Evolutionary conservation across 1,140 invertebrate species (phyloP), one percentile per base, ranked within the genome.

Genomic region (Hestina assimilis): DNA sequence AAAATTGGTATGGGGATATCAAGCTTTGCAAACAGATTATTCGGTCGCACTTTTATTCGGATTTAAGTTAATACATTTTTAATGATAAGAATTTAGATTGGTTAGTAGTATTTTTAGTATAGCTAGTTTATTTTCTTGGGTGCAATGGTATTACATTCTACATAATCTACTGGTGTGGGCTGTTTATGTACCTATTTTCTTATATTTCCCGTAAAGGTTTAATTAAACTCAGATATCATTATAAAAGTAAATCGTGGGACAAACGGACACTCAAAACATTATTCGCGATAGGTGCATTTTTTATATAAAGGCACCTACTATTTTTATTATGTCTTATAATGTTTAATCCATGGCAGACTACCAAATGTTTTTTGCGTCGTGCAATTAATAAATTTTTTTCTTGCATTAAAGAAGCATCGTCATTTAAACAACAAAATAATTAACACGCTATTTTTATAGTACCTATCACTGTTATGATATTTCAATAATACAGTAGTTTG

Each of bases 311-410:
- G n/a, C n/a, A n/a, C n/a, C n/a, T n/a, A 8, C n/a, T 21, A 41
- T 41, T 21, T n/a, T n/a, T 41, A 14, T 41, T 5, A 3, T 20
- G n/a, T 21, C 19, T 41, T 41, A 4, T n/a, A n/a, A 41, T 20
- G n/a, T 41, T 23, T 41, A n/a, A 0, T 41, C 21, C 19, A 41
- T 50, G 29, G 46, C 29, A 50, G 15, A 15, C 12, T 31, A 12
- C 43, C 28, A 20, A 33, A 31, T 31, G 3, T 17, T n/a, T 31
- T 47, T 29, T 47, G 19, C 43, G 43, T 29, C 26, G 43, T 12
- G 17, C n/a, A 14, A 12, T n/a, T n/a, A n/a, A n/a, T n/a, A n/a
- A n/a, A n/a, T n/a, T n/a, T n/a, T n/a, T n/a, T n/a, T n/a, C n/a
- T n/a, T n/a, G n/a, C n/a, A n/a, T n/a, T n/a, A n/a, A n/a, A n/a